Base-by-base conservation (phyloP, 2,797 vertebrate genomes). In the Enteromius radiatus region DNA sequence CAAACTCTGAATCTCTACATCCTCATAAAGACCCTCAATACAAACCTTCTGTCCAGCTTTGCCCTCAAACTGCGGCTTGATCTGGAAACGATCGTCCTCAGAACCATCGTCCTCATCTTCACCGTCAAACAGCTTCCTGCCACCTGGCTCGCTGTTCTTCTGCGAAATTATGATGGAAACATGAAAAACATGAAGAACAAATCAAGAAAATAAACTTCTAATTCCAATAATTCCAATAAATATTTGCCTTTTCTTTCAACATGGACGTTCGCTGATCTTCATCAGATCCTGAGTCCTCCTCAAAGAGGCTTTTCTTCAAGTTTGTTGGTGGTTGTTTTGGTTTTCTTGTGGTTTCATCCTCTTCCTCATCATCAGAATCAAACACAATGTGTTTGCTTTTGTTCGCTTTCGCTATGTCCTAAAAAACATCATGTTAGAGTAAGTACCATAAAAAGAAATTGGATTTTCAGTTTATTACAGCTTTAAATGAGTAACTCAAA, bases 41-140 rank as follows among this genome's bases (percentile, higher is more conserved):
- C 67, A 45, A 28, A 99, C 97, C 96, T 97, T 99, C 78, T 95
- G 95, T 90, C 97, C 98, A 68, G 96, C 94, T 94, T 83, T 94
- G 86, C 98, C 98, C 92, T 98, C 97, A 93, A 97, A 99, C 88
- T 99, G 95, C 79, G 97, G 96, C 85, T 97, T 97, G 88, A 98
- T 93, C 89, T 94, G 91, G 88, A 99, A 99, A 76, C 93, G 92
- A 36, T 92, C 88, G 2, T 82, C 82, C 0, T 96, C 94, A 21
- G 91, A 87, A 4, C 90, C 89, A 43, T 92, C 92, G 0, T 84
- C 83, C 10, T 87, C 89, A 19, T 91, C 91, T 5, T 92, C 93
- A 6, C 93, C 94, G 5, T 92, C 93, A 88, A 99, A 99, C 69
- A 99, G 92, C 83, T 89, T 95, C 74, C 90, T 76, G 0, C 77